Conservation (phyloP, 2,888 invertebrate genomes). For the Sceliomorpha sp. region DNA sequence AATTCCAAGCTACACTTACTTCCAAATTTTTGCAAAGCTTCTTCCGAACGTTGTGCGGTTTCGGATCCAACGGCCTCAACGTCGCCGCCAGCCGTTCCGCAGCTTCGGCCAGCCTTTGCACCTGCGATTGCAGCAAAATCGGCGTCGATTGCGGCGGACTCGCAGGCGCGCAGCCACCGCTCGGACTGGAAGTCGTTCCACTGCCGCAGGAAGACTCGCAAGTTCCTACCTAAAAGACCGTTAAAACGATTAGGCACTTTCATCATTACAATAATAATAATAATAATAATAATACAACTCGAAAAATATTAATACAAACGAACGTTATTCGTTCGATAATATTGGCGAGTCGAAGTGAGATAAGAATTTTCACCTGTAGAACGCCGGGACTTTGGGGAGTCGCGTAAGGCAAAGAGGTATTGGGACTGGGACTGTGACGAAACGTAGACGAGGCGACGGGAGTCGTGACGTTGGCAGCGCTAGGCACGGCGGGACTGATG, state of each 20-base stretch:
- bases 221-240: slow-evolving; percentile 71
- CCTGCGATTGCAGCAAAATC: slow-evolving; percentile 90
- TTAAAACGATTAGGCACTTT: too few relatives aligned
- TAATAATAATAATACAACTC: too few relatives aligned
- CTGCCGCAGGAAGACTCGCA: slow-evolving; percentile 79
- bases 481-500: slow-evolving; percentile 70
- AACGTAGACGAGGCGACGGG: slow-evolving; percentile 68
- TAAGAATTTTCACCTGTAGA: slow-evolving; percentile 68
- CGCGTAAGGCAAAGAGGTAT: slow-evolving; percentile 68
- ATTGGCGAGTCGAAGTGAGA: too few relatives aligned
- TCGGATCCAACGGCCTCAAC: slow-evolving; percentile 92
- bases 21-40: slow-evolving; percentile 95
- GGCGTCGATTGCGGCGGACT: slow-evolving; percentile 86
- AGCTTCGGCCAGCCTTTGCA: slow-evolving; percentile 90
- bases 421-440: slow-evolving; percentile 75
- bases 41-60: slow-evolving; percentile 93
- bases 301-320: too few relatives aligned
- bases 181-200: slow-evolving; percentile 76
- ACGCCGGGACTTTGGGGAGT: slow-evolving; percentile 74
- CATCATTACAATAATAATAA: slow-evolving; percentile 5
- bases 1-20: too few relatives aligned
- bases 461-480: slow-evolving; percentile 45
- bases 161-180: slow-evolving; percentile 74
- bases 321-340: too few relatives aligned
- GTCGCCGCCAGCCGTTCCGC: slow-evolving; percentile 91